Base-by-base conservation (phyloP, 2,113 vertebrate genomes). In the Eclectus roratus region DNA sequence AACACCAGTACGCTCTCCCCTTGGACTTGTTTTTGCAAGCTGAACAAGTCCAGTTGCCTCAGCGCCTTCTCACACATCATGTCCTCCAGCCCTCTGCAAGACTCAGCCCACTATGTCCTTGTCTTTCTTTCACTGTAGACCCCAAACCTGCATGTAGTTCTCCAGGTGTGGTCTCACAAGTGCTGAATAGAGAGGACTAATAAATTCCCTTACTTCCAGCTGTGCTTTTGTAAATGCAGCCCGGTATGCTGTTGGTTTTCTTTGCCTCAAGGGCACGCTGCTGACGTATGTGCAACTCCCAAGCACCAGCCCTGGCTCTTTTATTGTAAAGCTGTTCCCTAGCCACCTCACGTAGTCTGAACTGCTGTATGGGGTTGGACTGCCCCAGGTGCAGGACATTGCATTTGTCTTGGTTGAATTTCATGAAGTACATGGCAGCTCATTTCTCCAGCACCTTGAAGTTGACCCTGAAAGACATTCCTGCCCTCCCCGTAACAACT, bases 41-140 rank as follows among this genome's bases (percentile, higher is more conserved):
- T 35, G 44, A 89, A 44, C 17, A 50, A 82, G 25, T 25, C 21
- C 68, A 83, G 47, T 39, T 91, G 6, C 25, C 33, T 60, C 52
- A 64, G 61, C 17, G 47, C 37, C 41, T 91, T 43, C 37, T 79
- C 0, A 0, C 27, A 11, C 1, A 0, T 7, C 6, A 0, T 41
- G 60, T 46, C 44, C 65, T 87, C 35, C 69, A 89, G 41, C 16
- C 24, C 60, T 20, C 50, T 63, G 18, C 19, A 50, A 43, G n/a
- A 53, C n/a, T 74, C 46, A 66, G 18, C 27, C 20, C 64, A 35
- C 24, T n/a, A 14, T 23, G 18, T 63, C 55, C 47, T 3, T 33
- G 15, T 27, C 41, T 52, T 53, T 56, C 41, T 87, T 52, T 31
- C 65, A 66, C 37, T 72, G 49, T 39, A 64, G 56, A 49, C 13